Conservation (phyloP, 1,140 invertebrate genomes). For the Drosophila grimshawi region DNA sequence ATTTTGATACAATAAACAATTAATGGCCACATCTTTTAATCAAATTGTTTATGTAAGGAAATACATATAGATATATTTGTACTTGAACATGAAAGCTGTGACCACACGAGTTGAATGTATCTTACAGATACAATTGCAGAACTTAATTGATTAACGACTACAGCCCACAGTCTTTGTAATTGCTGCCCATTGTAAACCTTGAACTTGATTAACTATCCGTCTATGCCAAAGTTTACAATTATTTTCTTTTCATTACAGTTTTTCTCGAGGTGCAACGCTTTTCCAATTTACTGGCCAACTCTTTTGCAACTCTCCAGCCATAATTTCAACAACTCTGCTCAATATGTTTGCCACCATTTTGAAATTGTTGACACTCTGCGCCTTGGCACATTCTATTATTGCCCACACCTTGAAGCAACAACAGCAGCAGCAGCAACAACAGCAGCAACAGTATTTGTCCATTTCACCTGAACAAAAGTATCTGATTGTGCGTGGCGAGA, state of each 20-base stretch:
- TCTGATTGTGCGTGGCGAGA: constrained; percentile 70
- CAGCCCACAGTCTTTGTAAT: constrained; percentile 50
- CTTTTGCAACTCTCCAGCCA: not conserved
- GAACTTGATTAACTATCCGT: constrained; percentile 55
- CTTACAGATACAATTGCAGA: constrained; percentile 27
- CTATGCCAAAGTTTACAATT: not conserved
- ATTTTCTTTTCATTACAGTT: constrained; percentile 41
- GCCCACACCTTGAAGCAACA: constrained; percentile 43
- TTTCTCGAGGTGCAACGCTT: constrained; percentile 35
- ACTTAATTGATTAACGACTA: constrained; percentile 76
- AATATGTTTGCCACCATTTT: constrained; percentile 70
- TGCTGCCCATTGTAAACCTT: constrained; percentile 69
- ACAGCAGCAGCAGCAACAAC: constrained; percentile 24
- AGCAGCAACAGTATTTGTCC: constrained; percentile 6
- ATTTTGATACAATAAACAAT: constrained; percentile 20
- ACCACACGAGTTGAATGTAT: constrained; percentile 28
- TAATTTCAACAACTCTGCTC: not conserved
- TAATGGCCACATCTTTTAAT: constrained; percentile 42
- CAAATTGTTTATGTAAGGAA: constrained; percentile 75
- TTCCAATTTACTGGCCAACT: constrained; percentile 7
- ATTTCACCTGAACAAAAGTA: constrained; percentile 67
- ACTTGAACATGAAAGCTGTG: constrained; percentile 50
- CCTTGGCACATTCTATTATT: constrained; percentile 74
- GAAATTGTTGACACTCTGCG: constrained; percentile 73
- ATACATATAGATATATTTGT: constrained; percentile 53